Base-by-base conservation (phyloP, 2,888 invertebrate species). In the Uloborus plumipes region DNA sequence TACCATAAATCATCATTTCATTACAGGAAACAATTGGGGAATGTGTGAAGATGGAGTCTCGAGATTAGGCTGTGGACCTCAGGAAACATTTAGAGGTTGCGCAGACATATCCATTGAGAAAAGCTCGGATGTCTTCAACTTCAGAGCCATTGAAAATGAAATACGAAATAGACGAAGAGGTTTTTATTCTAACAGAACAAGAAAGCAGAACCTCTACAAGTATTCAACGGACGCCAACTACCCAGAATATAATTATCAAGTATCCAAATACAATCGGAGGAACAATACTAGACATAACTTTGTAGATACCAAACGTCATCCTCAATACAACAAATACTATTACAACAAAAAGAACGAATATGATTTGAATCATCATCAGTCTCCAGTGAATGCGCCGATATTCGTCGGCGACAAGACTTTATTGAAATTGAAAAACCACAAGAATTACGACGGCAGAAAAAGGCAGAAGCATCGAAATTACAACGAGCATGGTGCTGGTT, bases 21-120 rank as follows among this genome's bases (percentile, higher is more conserved):
- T 83, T 78, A 14, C 31, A 86, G 86, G 93, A 2, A 95, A 95
- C 87, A 94, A 94, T 88, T 95, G 95, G 95, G 94, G 94, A 0
- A 91, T 90, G 16, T 94, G 94, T 87, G 91, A 92, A 0, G 95
- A 96, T 88, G 96, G 96, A 61, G 95, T 92, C 65, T 94, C 93
- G 50, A 93, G 93, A 0, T 93, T 96, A 0, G 96, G 96, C 0
- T 96, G 96, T 87, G 96, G 96, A 0, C 94, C 94, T 0, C 96
- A 96, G 88, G 96, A 96, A 88, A 95, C 95, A 87, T 96, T 96
- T 87, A 91, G 95, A 22, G 94, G 94, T 0, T 95, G 95, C 86
- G 93, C 95, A 0, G 95, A 96, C 88, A 92, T 97, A 78, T 93
- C 93, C 75, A 94, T 97, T 55, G 92, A 51, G 7, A 61, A 50